phyloP scores from a whole-genome alignment of 2,113 vertebrate genomes.

The Aphyosemion australe region DNA sequence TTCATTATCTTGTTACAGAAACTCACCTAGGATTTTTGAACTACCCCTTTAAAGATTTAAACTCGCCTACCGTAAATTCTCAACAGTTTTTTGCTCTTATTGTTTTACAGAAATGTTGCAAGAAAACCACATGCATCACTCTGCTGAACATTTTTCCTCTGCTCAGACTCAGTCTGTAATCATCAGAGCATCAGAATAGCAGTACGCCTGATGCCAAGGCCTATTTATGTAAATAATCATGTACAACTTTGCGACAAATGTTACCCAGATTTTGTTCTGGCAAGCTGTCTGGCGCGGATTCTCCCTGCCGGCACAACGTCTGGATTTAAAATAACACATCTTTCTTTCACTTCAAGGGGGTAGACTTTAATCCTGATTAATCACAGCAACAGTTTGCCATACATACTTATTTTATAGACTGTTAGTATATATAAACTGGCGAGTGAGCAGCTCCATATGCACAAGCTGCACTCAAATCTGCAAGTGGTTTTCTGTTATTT shows the following conservation, averaged over 20 bases:
- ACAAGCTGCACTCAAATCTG: too few species aligned
- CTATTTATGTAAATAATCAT: conserved; percentile 69
- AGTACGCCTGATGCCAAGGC: conserved; percentile 31
- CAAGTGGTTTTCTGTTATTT: too few species aligned
- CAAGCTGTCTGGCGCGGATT: conserved; percentile 36
- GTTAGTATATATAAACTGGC: too few species aligned
- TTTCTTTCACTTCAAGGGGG: conserved; percentile 55
- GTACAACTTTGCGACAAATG: conserved; percentile 50
- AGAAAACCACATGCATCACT: conserved; percentile 10
- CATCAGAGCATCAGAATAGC: conserved; percentile 45
- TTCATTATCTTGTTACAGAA: too few species aligned
- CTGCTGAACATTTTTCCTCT: conserved; percentile 29
- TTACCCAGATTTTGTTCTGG: conserved; percentile 48
- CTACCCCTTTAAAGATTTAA: conserved; percentile 13
- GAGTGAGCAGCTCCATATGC: too few species aligned
- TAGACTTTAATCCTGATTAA: conserved; percentile 48
- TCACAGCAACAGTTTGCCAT: conserved; percentile 36
- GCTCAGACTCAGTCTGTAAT: conserved; percentile 35
- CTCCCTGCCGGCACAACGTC: conserved; percentile 37
- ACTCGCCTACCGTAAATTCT: neutral
- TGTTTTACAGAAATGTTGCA: conserved; percentile 20
- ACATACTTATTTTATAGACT: too few species aligned
- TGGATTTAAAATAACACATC: conserved; percentile 53
- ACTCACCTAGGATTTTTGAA: too few species aligned
- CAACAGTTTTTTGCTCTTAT: conserved; percentile 5